Base-by-base conservation (phyloP, 2,888 invertebrate species). In the Zaprionus obscuricornis region DNA sequence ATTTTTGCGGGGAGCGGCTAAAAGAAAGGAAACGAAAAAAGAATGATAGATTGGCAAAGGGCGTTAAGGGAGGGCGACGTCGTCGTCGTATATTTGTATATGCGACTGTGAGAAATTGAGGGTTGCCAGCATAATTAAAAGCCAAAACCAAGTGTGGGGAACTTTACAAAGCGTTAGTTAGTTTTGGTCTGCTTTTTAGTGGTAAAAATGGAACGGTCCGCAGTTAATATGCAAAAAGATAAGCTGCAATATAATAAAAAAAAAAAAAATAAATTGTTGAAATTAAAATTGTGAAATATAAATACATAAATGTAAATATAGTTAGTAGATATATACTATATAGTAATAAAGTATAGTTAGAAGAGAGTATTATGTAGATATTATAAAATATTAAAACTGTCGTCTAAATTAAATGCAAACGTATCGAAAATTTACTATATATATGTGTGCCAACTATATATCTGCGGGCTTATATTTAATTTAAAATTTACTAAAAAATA, bases 51-150 rank as follows among this genome's bases (percentile, higher is more conserved):
- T n/a, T 14, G 4, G 56, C 10, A 26, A 14, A 18, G 11, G 18
- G 14, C 54, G 22, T 27, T 22, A 40, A 20, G 29, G 22, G 26
- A 10, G 27, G 40, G 17, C 26, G 27, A 24, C n/a, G n/a, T n/a
- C n/a, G n/a, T n/a, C n/a, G n/a, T n/a, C n/a, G n/a, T n/a, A n/a
- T 27, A 42, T 45, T 52, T 40, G 58, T 34, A 57, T 51, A 51
- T 17, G 36, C 27, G 27, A 11, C 14, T 29, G 34, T 31, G 50
- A 51, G 56, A 22, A 67, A 65, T n/a, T n/a, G n/a, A 64, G 50
- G 68, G 65, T 66, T 74, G 79, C 54, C 59, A 56, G 66, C 68
- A 79, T 79, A 83, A 79, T 79, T 79, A 83, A 79, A 79, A 73
- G 51, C 68, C 68, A 52, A 39, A 49, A 54, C 60, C 55, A 49